Base-by-base conservation (phyloP, 2,888 invertebrate species). In the Eupithecia subfuscata region DNA sequence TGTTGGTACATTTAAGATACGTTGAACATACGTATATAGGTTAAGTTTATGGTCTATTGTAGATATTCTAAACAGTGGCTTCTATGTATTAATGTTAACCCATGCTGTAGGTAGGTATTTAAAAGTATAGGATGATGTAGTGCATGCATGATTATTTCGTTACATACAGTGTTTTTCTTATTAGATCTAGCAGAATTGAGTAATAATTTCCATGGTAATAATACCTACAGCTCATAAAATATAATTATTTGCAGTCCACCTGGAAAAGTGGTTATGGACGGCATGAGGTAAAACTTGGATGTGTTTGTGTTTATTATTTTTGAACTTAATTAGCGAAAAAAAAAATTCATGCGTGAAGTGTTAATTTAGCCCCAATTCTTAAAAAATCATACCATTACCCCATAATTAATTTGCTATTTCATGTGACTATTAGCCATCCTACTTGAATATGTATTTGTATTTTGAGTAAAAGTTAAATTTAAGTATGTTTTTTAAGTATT, bases 241-340 rank as follows among this genome's bases (percentile, higher is more conserved):
- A 45, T 48, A 76, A 74, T 80, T 80, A 71, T 90, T 92, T 90
- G 81, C 94, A 94, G 94, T 90, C 89, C 90, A 83, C 91, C 92
- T 78, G 92, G 93, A 89, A 89, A 90, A 85, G 90, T 91, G 83
- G 84, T 89, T 87, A 87, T 87, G 83, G 88, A 89, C 85, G 88
- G 87, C 82, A 83, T 86, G 90, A 94, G 94, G 94, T 94, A 94
- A 91, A 81, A 74, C 14, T 68, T n/a, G 40, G 43, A 22, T 68
- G 43, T 25, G 43, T 40, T 81, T 69, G 79, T 68, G 52, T 73
- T 56, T 56, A 63, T 71, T 34, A 68, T 14, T 60, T 40, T 18
- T 9, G 52, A 18, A 37, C 14, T 30, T n/a, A 43, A 43, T 68
- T 45, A 25, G 43, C 12, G 11, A 43, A 68, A 43, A 67, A 43